Percentiles rank a stretch among this genome's conserved stretches.
phyloP scores from a whole-genome alignment of 2,797 vertebrate genomes.

The Leucoraja ocellata region DNA sequence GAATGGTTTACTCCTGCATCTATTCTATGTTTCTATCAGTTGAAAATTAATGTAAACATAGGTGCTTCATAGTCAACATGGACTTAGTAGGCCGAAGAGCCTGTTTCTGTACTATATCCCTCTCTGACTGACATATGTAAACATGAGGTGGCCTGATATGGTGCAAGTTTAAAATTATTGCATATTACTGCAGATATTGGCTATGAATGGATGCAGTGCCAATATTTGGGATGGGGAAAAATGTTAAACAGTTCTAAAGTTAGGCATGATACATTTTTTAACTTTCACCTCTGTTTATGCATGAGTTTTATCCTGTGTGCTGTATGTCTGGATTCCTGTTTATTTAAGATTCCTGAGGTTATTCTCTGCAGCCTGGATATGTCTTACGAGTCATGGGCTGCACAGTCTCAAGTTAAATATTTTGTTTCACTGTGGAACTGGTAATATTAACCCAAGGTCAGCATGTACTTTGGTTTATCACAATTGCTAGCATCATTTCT shows the following conservation, averaged over 20 bases:
- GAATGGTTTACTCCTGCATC: too few species aligned
- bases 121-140: not conserved
- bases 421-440: not conserved
- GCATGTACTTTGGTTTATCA: not conserved
- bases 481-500: not conserved
- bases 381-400: constrained; percentile 40
- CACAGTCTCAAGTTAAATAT: not conserved
- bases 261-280: not conserved
- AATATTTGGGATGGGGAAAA: not conserved
- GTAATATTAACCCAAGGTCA: not conserved
- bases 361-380: constrained; percentile 49
- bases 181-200: not conserved
- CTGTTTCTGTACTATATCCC: too few species aligned
- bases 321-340: constrained; percentile 63
- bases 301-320: constrained; percentile 46
- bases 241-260: not conserved
- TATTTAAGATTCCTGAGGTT: constrained; percentile 54
- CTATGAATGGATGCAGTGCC: not conserved
- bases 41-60: too few species aligned
- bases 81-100: too few species aligned
- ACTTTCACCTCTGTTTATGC: not conserved
- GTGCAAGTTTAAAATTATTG: not conserved
- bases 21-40: too few species aligned
- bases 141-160: not conserved
- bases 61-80: too few species aligned